Evolutionary conservation across 92 coral and sea anemone species (phyloP).

Genomic region (Blastomussa wellsi): DNA sequence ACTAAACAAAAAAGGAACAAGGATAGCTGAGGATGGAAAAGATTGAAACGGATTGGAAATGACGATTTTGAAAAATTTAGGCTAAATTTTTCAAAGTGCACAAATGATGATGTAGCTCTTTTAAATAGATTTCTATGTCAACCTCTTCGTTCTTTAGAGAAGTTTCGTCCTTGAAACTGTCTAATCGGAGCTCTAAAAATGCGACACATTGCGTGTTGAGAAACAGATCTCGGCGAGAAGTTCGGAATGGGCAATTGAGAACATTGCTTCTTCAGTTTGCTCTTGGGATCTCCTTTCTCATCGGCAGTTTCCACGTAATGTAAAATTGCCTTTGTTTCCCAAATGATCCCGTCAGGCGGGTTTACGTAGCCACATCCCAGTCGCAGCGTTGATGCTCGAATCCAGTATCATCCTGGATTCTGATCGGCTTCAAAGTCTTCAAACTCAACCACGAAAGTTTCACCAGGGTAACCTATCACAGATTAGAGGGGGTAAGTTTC

Average conservation of each 20-base stretch:
- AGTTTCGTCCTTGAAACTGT: neutral
- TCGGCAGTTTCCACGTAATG: conserved; percentile 36
- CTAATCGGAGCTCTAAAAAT: neutral
- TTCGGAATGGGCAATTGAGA: conserved; percentile 67
- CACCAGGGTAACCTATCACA: conserved; percentile 60
- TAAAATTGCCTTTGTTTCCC: conserved; percentile 47
- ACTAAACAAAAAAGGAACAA: too few relatives aligned
- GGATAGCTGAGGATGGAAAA: too few relatives aligned
- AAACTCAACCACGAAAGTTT: conserved; percentile 51
- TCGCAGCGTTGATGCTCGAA: conserved; percentile 42
- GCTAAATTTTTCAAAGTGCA: too few relatives aligned
- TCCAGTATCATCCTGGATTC: conserved; percentile 59
- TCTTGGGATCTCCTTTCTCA: conserved; percentile 35
- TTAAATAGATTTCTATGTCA: conserved; percentile 49
- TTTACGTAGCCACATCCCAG: neutral
- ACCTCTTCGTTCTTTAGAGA: conserved; percentile 38
- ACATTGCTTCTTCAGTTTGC: conserved; percentile 40
- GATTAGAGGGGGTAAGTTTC: too few relatives aligned
- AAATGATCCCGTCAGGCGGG: conserved; percentile 42
- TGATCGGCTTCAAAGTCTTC: conserved; percentile 54
- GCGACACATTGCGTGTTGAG: neutral
- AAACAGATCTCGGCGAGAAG: conserved; percentile 23
- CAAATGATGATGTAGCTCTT: too few relatives aligned
- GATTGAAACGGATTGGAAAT: too few relatives aligned
- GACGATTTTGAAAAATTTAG: too few relatives aligned